A percentile compares a stretch with the other conserved stretches of the same genome.
These are phyloP conservation scores for Danio kyathit DNA, from an alignment of 2,797 vertebrate genomes.

Conservation along the genomic window DNA sequence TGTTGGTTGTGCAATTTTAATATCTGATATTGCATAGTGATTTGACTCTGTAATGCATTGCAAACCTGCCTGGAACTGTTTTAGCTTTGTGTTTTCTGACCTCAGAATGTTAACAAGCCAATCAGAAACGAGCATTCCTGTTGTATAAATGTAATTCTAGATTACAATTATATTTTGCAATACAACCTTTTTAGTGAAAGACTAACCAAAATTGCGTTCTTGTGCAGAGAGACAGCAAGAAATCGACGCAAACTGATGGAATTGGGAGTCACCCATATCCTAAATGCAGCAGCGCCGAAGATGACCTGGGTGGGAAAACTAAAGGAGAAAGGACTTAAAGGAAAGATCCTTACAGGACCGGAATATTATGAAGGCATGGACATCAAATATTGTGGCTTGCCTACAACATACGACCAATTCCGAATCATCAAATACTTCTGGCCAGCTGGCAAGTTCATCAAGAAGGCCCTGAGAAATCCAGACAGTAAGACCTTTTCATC, in stretches of 20 bases:
- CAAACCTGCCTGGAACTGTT: too few species aligned
- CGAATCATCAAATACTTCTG: background rate
- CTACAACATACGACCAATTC: background rate
- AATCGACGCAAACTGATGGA: background rate
- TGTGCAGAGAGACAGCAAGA: background rate
- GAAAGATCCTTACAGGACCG: background rate
- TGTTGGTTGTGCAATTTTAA: too few species aligned
- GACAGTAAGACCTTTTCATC: conserved; percentile 3
- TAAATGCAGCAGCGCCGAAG: background rate
- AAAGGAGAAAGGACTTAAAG: background rate
- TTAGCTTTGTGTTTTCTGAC: too few species aligned
- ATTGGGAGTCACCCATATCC: background rate
- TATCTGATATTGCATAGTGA: too few species aligned
- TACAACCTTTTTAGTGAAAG: background rate
- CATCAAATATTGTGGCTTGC: background rate
- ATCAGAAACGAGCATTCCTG: too few species aligned
- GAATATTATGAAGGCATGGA: conserved; percentile 9
- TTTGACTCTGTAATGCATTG: too few species aligned
- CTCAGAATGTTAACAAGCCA: too few species aligned
- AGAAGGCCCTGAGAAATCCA: background rate
- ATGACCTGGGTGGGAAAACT: background rate
- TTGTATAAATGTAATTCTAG: too few species aligned
- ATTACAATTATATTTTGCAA: background rate
- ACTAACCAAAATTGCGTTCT: background rate
- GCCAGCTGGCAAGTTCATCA: background rate